Base-by-base conservation (phyloP, 2,888 invertebrate genomes). In the Hypsopygia costalis region DNA sequence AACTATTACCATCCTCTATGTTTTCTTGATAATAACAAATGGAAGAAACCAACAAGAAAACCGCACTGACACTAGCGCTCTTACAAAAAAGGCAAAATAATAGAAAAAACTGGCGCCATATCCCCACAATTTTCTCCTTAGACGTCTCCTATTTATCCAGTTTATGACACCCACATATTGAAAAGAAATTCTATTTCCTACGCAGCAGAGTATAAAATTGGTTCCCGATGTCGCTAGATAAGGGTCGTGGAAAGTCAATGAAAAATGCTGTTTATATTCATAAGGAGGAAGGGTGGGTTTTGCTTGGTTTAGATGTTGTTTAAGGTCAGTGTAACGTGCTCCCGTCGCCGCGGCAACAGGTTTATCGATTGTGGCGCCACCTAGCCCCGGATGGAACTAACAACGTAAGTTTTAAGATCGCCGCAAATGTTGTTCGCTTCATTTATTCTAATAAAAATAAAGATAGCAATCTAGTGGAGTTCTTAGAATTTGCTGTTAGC, bases 331-430 rank as follows among this genome's bases (percentile, higher is more conserved):
- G 54, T 78, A 69, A 59, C 73, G 69, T 41, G 33, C 41, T 52
- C 51, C 35, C 49, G 49, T 47, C 47, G 54, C 51, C 56, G 31
- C 47, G 49, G 70, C 74, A 78, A 77, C 79, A 78, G 69, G 79
- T 77, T 57, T 60, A 76, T 77, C 57, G 76, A 76, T 71, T 57
- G 57, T 44, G 50, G 62, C 73, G 78, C 69, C 79, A 72, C 69
- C 76, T 80, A 71, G 16, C 4, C 16, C 16, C 3, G 32, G 36
- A 41, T 34, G 41, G 44, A 47, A 55, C 46, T 58, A 47, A 55
- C 51, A 49, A 51, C 48, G 43, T 46, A 47, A 55, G 48, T 47
- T 36, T 37, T 28, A 10, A 36, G 40, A 29, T 28, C 25, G 31
- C 36, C 20, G 29, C 22, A 30, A 21, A 16, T 30, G 20, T 28